Conservation (phyloP, 2,888 invertebrate species). For the Latheticus oryzae region DNA sequence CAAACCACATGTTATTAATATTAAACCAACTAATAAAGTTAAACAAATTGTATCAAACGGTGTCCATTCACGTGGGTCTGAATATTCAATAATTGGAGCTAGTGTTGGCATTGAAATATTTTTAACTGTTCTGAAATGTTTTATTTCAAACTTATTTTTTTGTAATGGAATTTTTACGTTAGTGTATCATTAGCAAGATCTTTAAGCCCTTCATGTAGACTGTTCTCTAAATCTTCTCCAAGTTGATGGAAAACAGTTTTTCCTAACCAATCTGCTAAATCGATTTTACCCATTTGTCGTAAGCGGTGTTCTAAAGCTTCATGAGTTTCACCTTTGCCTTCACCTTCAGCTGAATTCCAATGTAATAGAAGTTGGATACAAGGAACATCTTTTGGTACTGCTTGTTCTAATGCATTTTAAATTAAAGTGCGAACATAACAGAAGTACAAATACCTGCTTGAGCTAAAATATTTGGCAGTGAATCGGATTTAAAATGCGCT, state of each 20-base stretch:
- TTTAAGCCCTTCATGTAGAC: conserved; percentile 55
- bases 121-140: conserved; percentile 18
- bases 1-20: conserved; percentile 40
- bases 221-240: conserved; percentile 64
- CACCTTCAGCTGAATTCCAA: conserved; percentile 68
- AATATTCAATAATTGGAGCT: conserved; percentile 46
- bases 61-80: conserved; percentile 55
- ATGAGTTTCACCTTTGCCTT: conserved; percentile 71
- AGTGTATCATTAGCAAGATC: conserved; percentile 46
- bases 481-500: conserved; percentile 68
- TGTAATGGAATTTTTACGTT: no score
- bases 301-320: conserved; percentile 69
- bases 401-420: conserved; percentile 13
- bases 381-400: conserved; percentile 67
- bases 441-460: conserved; percentile 61
- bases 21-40: conserved; percentile 38
- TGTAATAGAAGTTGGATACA: conserved; percentile 71
- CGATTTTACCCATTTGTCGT: conserved; percentile 69
- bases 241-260: conserved; percentile 69
- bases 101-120: conserved; percentile 43
- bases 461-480: conserved; percentile 64
- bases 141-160: conserved; percentile 2
- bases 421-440: no score
- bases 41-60: conserved; percentile 39
- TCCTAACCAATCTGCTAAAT: conserved; percentile 74